Evolutionary conservation across 1,140 invertebrate species (phyloP).

Genomic region (Diorhabda elongata): DNA sequence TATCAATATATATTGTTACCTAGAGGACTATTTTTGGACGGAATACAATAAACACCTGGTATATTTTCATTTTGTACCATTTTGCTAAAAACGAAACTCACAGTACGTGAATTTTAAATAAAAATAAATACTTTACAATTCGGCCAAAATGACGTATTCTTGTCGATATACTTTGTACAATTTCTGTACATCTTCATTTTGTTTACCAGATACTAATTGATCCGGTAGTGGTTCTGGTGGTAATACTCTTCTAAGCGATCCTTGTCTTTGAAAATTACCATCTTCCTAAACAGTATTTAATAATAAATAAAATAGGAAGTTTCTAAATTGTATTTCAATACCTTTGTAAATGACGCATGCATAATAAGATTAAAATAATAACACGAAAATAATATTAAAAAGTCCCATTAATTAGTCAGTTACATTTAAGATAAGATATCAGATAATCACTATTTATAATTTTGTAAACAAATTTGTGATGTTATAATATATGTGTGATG

Average conservation of each 20-base stretch:
- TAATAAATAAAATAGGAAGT: not conserved
- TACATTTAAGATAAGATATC: too few species aligned
- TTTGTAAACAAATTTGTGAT: too few species aligned
- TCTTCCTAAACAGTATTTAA: constrained; percentile 7
- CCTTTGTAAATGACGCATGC: not conserved
- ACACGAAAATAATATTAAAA: not conserved
- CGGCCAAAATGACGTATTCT: constrained; percentile 72
- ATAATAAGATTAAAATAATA: not conserved
- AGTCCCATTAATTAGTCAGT: too few species aligned
- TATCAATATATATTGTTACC: constrained; percentile 52
- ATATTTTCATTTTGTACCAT: constrained; percentile 80
- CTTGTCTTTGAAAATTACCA: constrained; percentile 42
- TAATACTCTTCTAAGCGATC: constrained; percentile 41
- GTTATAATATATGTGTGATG: too few species aligned
- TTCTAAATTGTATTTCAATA: not conserved
- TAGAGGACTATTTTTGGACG: constrained; percentile 75
- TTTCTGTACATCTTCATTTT: constrained; percentile 45
- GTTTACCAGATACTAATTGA: constrained; percentile 38
- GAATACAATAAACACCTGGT: constrained; percentile 86
- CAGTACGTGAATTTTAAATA: not conserved
- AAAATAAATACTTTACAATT: constrained; percentile 61
- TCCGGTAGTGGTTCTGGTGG: constrained; percentile 32
- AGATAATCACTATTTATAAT: too few species aligned
- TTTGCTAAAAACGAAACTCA: constrained; percentile 57
- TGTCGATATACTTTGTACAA: constrained; percentile 53